phyloP scores from a whole-genome alignment of 2,888 invertebrate species.

The Ditula angustiorana region DNA sequence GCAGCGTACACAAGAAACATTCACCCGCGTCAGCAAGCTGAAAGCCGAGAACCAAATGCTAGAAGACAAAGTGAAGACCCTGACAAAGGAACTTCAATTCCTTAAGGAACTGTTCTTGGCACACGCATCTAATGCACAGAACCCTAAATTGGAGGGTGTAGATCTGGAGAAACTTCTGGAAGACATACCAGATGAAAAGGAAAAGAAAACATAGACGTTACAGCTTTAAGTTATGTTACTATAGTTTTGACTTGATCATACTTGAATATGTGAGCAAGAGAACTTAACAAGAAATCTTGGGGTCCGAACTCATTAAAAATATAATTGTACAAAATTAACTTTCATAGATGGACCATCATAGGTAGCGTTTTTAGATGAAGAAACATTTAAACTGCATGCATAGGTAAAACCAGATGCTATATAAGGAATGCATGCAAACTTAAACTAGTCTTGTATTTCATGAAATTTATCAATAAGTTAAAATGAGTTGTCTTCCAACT shows the following conservation, averaged over 20 bases:
- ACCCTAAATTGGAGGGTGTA: slow-evolving; percentile 83
- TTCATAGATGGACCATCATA: too few species aligned
- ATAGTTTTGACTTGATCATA: slow-evolving; percentile 27
- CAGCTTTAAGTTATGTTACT: slow-evolving; percentile 43
- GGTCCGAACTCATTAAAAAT: too few species aligned
- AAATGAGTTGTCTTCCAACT: too few species aligned
- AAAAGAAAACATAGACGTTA: slow-evolving; percentile 47
- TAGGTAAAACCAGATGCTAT: too few species aligned
- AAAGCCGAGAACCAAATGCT: slow-evolving; percentile 92
- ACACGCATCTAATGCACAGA: slow-evolving; percentile 88
- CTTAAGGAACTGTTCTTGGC: slow-evolving; percentile 93
- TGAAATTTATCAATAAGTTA: too few species aligned
- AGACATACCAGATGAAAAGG: slow-evolving; percentile 79
- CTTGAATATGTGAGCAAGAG: not conserved
- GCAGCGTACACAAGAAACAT: slow-evolving; percentile 91
- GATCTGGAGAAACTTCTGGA: slow-evolving; percentile 85
- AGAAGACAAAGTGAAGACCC: slow-evolving; percentile 92
- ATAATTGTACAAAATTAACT: too few species aligned
- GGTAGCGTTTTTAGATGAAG: too few species aligned
- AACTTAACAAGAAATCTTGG: too few species aligned
- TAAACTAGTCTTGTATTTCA: too few species aligned
- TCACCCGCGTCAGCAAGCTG: slow-evolving; percentile 89
- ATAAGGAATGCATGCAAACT: too few species aligned
- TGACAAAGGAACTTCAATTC: slow-evolving; percentile 92
- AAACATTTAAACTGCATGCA: too few species aligned